A percentile compares a stretch with the other conserved stretches of the same genome.
phyloP scores from a whole-genome alignment of 1,140 invertebrate species.

The Lutraria rhynchaena region DNA sequence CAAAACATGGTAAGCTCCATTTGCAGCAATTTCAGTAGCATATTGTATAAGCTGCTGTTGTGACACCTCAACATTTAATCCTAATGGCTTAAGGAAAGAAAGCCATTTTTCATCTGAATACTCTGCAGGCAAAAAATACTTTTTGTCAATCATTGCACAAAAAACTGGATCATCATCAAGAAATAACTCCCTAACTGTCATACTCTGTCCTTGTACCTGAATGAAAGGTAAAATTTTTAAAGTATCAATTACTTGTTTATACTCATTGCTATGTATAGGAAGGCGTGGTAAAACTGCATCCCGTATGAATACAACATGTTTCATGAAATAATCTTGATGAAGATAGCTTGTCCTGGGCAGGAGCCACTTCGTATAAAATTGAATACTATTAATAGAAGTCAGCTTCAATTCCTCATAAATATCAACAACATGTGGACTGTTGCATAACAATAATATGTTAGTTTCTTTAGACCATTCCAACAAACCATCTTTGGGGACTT shows the following conservation, averaged over 20 bases:
- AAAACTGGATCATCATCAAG: constrained; percentile 2
- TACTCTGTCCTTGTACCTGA: background rate
- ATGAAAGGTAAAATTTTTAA: constrained; percentile 19
- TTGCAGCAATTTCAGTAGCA: constrained; percentile 9
- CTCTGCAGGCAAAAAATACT: constrained; percentile 20
- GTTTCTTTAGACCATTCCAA: background rate
- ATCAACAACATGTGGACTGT: background rate
- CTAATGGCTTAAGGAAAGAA: constrained; percentile 25
- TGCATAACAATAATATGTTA: background rate
- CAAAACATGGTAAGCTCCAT: background rate
- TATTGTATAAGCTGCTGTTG: constrained; percentile 27
- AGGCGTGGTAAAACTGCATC: background rate
- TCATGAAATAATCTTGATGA: background rate
- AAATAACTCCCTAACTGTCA: constrained; percentile 9
- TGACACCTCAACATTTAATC: constrained; percentile 26
- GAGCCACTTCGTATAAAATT: constrained; percentile 1
- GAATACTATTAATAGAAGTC: background rate
- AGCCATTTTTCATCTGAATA: constrained; percentile 15
- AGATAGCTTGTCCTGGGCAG: background rate
- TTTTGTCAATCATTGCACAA: constrained; percentile 10
- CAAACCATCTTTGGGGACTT: constrained; percentile 35
- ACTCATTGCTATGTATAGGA: background rate
- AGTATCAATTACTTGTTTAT: background rate
- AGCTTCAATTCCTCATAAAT: constrained; percentile 18
- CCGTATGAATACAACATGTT: constrained; percentile 6